phyloP scores from a whole-genome alignment of 2,888 invertebrate genomes.

The Acronicta psi region DNA sequence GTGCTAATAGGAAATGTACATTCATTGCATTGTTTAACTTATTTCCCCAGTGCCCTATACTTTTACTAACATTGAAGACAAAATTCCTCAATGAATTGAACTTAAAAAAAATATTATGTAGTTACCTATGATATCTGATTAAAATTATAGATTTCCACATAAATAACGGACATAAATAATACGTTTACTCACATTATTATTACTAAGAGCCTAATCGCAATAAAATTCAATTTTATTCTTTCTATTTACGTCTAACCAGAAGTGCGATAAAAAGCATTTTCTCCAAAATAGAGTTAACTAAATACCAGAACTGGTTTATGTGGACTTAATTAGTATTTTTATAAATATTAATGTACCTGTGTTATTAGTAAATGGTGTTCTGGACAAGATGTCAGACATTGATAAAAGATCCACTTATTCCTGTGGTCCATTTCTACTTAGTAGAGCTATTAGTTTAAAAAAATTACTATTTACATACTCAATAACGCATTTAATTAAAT shows the following conservation, averaged over 20 bases:
- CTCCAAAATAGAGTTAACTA: background rate
- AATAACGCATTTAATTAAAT: too few relatives aligned
- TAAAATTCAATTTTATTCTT: too few relatives aligned
- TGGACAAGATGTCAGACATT: too few relatives aligned
- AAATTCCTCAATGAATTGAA: slow-evolving; percentile 9
- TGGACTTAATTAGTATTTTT: background rate
- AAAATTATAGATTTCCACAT: background rate
- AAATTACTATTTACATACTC: too few relatives aligned
- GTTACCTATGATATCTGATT: slow-evolving; percentile 5
- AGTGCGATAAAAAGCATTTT: background rate
- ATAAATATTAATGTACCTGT: background rate
- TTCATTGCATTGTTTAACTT: slow-evolving; percentile 39
- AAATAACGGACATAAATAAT: slow-evolving; percentile 2
- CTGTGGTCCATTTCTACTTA: too few relatives aligned
- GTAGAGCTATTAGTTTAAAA: too few relatives aligned
- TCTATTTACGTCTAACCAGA: too few relatives aligned
- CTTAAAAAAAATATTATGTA: background rate
- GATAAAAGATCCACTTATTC: too few relatives aligned
- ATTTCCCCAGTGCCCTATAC: slow-evolving; percentile 45
- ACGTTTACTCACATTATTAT: slow-evolving; percentile 14
- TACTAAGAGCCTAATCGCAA: slow-evolving; percentile 13
- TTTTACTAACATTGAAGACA: slow-evolving; percentile 32
- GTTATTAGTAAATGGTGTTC: too few relatives aligned
- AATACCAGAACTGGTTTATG: background rate
- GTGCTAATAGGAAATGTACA: slow-evolving; percentile 32